Percentiles rank a stretch among this genome's conserved stretches.
Evolutionary conservation across 1,140 invertebrate species (phyloP).

Genomic region (Drosophila gunungcola): DNA sequence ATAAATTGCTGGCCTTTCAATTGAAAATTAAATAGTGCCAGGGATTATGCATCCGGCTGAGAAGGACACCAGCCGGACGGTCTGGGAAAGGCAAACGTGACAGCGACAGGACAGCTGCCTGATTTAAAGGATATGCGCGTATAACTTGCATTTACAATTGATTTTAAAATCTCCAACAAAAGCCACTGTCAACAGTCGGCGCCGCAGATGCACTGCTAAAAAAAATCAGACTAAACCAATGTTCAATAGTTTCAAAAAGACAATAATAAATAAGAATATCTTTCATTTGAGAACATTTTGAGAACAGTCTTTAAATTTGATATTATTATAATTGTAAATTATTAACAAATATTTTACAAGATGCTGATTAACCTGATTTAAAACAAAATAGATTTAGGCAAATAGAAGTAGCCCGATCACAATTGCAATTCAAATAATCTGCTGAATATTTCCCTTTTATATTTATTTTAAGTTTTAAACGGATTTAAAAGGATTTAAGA

Average conservation of each 20-base stretch:
- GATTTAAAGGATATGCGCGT: slow-evolving; percentile 68
- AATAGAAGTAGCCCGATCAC: no score
- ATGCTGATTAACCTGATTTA: no score
- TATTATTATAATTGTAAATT: no score
- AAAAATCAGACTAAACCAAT: background rate
- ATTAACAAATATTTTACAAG: no score
- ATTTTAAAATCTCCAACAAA: slow-evolving; percentile 76
- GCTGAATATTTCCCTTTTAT: no score
- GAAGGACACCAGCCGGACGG: slow-evolving; percentile 34
- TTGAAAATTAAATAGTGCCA: slow-evolving; percentile 78
- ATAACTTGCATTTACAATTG: slow-evolving; percentile 80
- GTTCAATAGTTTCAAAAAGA: no score
- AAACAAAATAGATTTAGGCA: background rate
- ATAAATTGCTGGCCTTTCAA: slow-evolving; percentile 71
- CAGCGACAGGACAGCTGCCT: slow-evolving; percentile 53
- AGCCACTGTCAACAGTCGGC: slow-evolving; percentile 61
- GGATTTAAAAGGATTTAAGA: background rate
- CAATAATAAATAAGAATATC: no score
- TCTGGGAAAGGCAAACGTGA: slow-evolving; percentile 1
- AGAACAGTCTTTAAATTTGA: no score
- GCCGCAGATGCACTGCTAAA: slow-evolving; percentile 15
- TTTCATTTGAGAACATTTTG: no score
- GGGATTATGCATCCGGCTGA: slow-evolving; percentile 60
- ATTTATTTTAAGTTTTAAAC: background rate
- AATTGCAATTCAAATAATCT: background rate